A percentile compares a stretch with the other conserved stretches of the same genome.
phyloP scores from a whole-genome alignment of 2,797 vertebrate species.

The Rhynchotus rufescens region DNA sequence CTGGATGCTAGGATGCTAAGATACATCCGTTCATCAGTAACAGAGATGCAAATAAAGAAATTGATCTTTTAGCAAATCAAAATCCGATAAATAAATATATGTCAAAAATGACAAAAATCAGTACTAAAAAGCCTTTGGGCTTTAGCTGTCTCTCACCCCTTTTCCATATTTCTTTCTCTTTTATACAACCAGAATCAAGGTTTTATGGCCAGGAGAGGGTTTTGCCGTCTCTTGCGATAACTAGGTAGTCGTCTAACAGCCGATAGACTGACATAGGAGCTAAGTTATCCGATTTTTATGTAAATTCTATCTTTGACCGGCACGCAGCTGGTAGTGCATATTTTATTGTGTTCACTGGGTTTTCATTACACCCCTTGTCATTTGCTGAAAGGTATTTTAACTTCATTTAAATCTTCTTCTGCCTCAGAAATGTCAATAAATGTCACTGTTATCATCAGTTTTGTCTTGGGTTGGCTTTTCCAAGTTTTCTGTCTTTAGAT shows the following conservation, averaged over 20 bases:
- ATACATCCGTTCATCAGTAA: background rate
- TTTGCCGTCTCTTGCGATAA: background rate
- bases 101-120: background rate
- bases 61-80: background rate
- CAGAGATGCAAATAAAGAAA: background rate
- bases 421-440: conserved; percentile 73
- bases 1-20: background rate
- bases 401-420: conserved; percentile 71
- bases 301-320: conserved; percentile 58
- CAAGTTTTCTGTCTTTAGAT: conserved; percentile 50
- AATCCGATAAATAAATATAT: background rate
- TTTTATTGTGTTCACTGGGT: conserved; percentile 57
- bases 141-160: background rate
- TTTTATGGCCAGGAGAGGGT: background rate
- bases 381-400: conserved; percentile 67
- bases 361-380: conserved; percentile 61
- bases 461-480: conserved; percentile 63
- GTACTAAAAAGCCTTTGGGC: background rate
- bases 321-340: conserved; percentile 5
- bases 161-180: background rate
- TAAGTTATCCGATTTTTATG: conserved; percentile 55
- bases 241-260: background rate
- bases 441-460: conserved; percentile 70
- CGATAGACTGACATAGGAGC: conserved; percentile 23
- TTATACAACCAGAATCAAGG: background rate